A percentile compares a stretch with the other conserved stretches of the same genome.
These are phyloP conservation scores for Columbina picui DNA, from an alignment of 2,113 vertebrate species.

Conservation along the genomic window DNA sequence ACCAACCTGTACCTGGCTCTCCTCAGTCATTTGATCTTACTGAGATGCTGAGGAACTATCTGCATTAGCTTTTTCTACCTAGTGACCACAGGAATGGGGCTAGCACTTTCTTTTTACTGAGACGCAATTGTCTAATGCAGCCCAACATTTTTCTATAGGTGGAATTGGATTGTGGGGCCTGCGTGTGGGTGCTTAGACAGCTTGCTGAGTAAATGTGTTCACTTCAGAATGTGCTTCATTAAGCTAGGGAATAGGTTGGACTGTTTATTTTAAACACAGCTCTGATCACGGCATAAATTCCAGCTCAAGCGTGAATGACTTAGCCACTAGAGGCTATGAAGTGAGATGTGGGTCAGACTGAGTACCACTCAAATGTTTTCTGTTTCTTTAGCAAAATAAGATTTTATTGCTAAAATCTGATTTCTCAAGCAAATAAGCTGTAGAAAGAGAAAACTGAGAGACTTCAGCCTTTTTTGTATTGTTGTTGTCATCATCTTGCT, in stretches of 20 bases:
- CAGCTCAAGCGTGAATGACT: not conserved
- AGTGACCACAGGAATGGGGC: not conserved
- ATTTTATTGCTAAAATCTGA: not conserved
- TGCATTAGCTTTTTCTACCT: not conserved
- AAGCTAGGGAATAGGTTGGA: not conserved
- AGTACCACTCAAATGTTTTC: not conserved
- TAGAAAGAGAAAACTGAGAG: not conserved
- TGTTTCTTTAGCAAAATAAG: slow-evolving; percentile 2
- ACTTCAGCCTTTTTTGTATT: not conserved
- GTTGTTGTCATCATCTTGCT: not conserved
- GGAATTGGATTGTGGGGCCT: not conserved
- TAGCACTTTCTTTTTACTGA: not conserved
- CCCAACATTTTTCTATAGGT: not conserved
- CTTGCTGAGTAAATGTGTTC: not conserved
- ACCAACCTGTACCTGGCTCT: not conserved
- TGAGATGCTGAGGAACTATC: not conserved
- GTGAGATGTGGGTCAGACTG: not conserved
- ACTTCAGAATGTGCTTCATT: not conserved
- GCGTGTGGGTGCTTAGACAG: not conserved
- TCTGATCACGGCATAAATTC: not conserved
- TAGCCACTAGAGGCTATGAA: not conserved
- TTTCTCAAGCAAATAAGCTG: not conserved
- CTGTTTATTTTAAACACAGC: not conserved
- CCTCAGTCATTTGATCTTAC: not conserved
- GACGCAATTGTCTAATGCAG: not conserved